Conservation (phyloP, 1,140 invertebrate species). For the Formica selysi region DNA sequence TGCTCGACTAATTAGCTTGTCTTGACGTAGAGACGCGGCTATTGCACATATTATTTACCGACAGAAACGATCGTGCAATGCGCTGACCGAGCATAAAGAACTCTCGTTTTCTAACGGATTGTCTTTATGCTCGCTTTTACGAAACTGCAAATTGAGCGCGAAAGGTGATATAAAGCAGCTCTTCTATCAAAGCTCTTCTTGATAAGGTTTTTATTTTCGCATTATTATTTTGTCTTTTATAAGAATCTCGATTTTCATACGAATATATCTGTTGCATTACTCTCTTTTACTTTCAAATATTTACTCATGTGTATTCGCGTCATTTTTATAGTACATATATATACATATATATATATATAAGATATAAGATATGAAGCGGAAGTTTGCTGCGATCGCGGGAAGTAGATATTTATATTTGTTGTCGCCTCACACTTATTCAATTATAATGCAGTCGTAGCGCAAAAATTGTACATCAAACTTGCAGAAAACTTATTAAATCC, state of each 20-base stretch:
- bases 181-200: not conserved
- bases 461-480: not conserved
- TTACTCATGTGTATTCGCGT: no score
- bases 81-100: conserved; percentile 26
- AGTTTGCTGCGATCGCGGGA: not conserved
- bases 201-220: not conserved
- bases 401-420: not conserved
- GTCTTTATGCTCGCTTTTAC: not conserved
- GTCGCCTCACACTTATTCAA: not conserved
- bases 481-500: not conserved
- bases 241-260: not conserved
- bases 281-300: not conserved
- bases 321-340: not conserved
- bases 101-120: not conserved
- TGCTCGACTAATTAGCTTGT: conserved; percentile 69
- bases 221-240: not conserved
- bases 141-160: not conserved
- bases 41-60: conserved; percentile 55
- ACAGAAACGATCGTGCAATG: conserved; percentile 6
- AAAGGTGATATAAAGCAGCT: not conserved
- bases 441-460: not conserved
- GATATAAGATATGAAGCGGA: not conserved
- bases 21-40: conserved; percentile 45
- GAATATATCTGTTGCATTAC: not conserved
- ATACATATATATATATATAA: no score